Base-by-base conservation (phyloP, 2,797 vertebrate species). In the Simalia tracyae region DNA sequence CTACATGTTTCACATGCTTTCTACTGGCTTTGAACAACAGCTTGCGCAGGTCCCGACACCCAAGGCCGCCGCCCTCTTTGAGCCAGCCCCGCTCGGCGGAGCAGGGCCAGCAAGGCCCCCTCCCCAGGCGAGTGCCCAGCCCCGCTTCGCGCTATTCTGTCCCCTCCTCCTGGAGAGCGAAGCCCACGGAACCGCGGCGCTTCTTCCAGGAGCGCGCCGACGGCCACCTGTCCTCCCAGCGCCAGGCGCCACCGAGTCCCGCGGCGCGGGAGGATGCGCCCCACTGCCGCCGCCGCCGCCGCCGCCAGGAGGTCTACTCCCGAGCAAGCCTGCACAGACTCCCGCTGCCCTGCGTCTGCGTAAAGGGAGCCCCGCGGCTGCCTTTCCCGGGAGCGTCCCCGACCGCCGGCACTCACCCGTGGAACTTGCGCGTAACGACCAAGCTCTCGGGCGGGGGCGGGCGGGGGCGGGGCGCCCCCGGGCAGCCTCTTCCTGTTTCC, bases 361-460 rank as follows among this genome's bases (percentile, higher is more conserved):
- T 76, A 9, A 76, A 76, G 31, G 2, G 68, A 3, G 6, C 0
- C 11, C 2, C 54, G 22, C 0, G 4, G 76, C 42, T 4, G 4
- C 6, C 1, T 28, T 17, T 31, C 28, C 4, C 8, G 7, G 60
- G 2, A 64, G 56, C 60, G 5, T 36, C 36, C 81, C 81, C 85
- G 9, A 7, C 76, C 2, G 11, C 2, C 36, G 15, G 5, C 5
- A 3, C 2, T 19, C 3, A 8, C 60, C 9, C 22, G 28, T 14
- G 42, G 42, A 17, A 28, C 1, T 1, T 5, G 64, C n/a, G n/a
- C n/a, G n/a, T 2, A 31, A 68, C 12, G 0, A 15, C 5, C 12
- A 8, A 9, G 0, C 0, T 0, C 46, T 17, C 26, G 11, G 1
- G 10, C 1, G 36, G 0, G 5, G 1, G n/a, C 6, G 15, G n/a